Base-by-base conservation (phyloP, 2,797 vertebrate genomes). In the Serranus cabrilla region DNA sequence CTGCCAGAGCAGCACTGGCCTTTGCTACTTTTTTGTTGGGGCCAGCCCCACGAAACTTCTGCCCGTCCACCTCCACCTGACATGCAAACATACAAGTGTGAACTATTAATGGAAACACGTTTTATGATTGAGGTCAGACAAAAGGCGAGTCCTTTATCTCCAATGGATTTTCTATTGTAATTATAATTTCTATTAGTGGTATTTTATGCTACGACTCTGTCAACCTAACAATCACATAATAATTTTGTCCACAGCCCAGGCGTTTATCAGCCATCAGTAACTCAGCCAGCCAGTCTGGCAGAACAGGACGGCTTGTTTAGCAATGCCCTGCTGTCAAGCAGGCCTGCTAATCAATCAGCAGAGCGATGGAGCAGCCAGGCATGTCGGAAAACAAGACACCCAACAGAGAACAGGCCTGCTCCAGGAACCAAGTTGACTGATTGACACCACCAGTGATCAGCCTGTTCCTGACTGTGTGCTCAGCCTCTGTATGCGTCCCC, bases 11-110 rank as follows among this genome's bases (percentile, higher is more conserved):
- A 60, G 98, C 98, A 6, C 98, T 99, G 81, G 98, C 98, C 94
- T 99, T 99, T 83, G 98, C 98, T 92, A 99, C 98, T 88, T 99
- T 99, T 94, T 99, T 99, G 93, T 99, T 99, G 91, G 98, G 98
- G 83, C 98, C 98, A 49, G 98, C 97, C 50, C 98, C 98, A 64
- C 97, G 96, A 90, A 99, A 99, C 90, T 98, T 99, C 95, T 99
- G 98, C 70, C 97, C 96, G 51, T 99, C 98, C 17, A 99, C 98
- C 93, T 99, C 98, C 94, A 99, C 98, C 98, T 99, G 78, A 65
- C 1, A 46, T 0, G 18, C 40, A 55, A 18, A 71, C 51, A 73
- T n/a, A 67, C 64, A 72, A 20, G 65, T 14, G n/a, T 37, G 39
- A 31, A 42, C 51, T 58, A 61, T 52, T 11, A 4, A 55, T 45